A percentile compares a stretch with the other conserved stretches of the same genome.
These are phyloP conservation scores for Cephalotes varians DNA, from an alignment of 2,888 invertebrate genomes.

Conservation along the genomic window DNA sequence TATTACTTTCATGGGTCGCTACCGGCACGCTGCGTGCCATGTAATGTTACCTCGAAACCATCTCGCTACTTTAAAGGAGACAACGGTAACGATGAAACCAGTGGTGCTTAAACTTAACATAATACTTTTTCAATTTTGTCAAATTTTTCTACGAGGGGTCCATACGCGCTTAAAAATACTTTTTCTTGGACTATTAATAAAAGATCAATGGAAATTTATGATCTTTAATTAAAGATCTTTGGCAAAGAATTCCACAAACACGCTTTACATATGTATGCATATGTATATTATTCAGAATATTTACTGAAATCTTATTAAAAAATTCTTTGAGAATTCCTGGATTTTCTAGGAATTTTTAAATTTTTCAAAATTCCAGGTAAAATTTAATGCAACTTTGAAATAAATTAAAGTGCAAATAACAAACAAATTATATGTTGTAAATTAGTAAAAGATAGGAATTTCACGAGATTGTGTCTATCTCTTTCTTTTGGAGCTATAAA, in stretches of 20 bases:
- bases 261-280: neutral
- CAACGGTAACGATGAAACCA: conserved; percentile 38
- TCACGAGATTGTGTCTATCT: no score
- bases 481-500: no score
- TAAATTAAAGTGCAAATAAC: no score
- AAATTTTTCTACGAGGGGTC: neutral
- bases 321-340: no score
- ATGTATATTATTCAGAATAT: no score
- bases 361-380: no score
- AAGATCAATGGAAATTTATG: neutral
- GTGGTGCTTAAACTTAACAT: conserved; percentile 7
- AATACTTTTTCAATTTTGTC: neutral
- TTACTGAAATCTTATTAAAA: no score
- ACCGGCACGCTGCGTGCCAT: conserved; percentile 22
- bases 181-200: neutral
- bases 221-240: conserved; percentile 13
- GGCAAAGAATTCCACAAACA: neutral
- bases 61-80: conserved; percentile 70
- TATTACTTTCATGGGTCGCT: conserved; percentile 71
- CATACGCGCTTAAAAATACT: neutral
- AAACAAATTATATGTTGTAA: no score
- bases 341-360: no score
- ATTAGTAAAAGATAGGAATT: no score
- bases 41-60: conserved; percentile 54
- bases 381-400: no score